Evolutionary conservation across 1,140 invertebrate genomes (phyloP), one percentile per base, ranked within the genome.

Genomic region (Agrypnia vestita): DNA sequence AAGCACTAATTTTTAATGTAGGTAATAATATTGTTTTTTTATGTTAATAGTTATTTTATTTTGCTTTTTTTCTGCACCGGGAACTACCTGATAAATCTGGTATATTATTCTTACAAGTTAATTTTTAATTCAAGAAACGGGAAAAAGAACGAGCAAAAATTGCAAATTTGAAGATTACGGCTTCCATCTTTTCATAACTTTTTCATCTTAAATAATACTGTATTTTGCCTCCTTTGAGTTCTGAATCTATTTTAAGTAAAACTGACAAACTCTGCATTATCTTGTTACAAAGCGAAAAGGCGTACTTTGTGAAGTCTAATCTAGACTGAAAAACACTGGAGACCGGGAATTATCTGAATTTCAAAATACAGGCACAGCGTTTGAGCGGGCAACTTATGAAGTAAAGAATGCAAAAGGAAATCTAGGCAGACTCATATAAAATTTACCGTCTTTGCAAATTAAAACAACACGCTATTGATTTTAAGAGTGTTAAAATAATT

Each of bases 341-440:
- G 55, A 11, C 55, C 17, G 55, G 55, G 25, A 35, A 35, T 35
- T 35, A 19, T 59, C 21, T 59, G 55, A 59, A 59, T 59, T 59
- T 19, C 21, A 19, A 17, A 59, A 59, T 59, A 59, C 55, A 11
- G 15, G 21, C 17, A 59, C 7, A 10, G 17, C 15, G 55, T 59
- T 21, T 17, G 53, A 56, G 19, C 53, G 15, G 15, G 7, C 53
- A 59, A 59, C 55, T 59, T 8, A 59, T 17, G 19, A 17, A 19
- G 55, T 59, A 59, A 59, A 59, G 25, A 59, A 59, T 59, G 55
- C 55, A 59, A 59, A 55, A 59, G 15, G 21, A 59, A 59, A 56
- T 19, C 55, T 59, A 59, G 55, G 55, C 55, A 7, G 17, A 35
- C 25, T 35, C 1, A 35, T 35, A 35, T 6, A 35, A 35, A 35